These are phyloP conservation scores for Hyles vespertilio DNA, from an alignment of 1,140 invertebrate species.

Conservation along the genomic window DNA sequence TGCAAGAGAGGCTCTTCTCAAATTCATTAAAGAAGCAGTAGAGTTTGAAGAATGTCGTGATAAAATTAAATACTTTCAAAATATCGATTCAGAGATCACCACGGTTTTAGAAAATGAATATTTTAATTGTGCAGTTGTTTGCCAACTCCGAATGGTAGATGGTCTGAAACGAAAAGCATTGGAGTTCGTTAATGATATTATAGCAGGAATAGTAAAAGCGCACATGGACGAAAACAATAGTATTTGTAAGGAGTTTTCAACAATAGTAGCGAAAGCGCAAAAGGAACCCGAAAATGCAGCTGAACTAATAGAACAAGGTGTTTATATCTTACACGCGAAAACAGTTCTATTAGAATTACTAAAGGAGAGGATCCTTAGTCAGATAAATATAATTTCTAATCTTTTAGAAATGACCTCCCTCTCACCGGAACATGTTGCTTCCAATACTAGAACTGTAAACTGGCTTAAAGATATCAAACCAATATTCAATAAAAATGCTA, in stretches of 20 bases:
- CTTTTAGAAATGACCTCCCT: slow-evolving; percentile 83
- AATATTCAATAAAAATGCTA: slow-evolving; percentile 83
- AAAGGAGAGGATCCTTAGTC: slow-evolving; percentile 78
- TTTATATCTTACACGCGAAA: slow-evolving; percentile 80
- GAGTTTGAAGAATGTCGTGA: slow-evolving; percentile 76
- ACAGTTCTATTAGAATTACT: slow-evolving; percentile 78
- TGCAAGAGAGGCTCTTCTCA: slow-evolving; percentile 41
- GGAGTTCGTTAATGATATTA: slow-evolving; percentile 64
- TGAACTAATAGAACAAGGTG: slow-evolving; percentile 82
- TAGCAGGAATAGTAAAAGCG: slow-evolving; percentile 54
- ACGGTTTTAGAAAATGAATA: slow-evolving; percentile 79
- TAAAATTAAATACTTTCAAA: slow-evolving; percentile 78
- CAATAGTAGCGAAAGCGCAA: slow-evolving; percentile 76
- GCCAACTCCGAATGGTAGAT: slow-evolving; percentile 59
- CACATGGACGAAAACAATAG: slow-evolving; percentile 75
- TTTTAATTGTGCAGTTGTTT: slow-evolving; percentile 73
- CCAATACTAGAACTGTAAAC: slow-evolving; percentile 82
- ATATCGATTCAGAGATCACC: slow-evolving; percentile 77
- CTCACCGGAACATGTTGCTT: slow-evolving; percentile 79
- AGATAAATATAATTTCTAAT: slow-evolving; percentile 79
- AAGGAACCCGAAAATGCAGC: slow-evolving; percentile 82
- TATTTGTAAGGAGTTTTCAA: slow-evolving; percentile 81
- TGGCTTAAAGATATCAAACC: slow-evolving; percentile 84
- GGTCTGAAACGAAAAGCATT: slow-evolving; percentile 57
- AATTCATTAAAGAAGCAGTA: slow-evolving; percentile 49